Base-by-base conservation (phyloP, 2,888 invertebrate genomes). In the Helicoverpa assulta region DNA sequence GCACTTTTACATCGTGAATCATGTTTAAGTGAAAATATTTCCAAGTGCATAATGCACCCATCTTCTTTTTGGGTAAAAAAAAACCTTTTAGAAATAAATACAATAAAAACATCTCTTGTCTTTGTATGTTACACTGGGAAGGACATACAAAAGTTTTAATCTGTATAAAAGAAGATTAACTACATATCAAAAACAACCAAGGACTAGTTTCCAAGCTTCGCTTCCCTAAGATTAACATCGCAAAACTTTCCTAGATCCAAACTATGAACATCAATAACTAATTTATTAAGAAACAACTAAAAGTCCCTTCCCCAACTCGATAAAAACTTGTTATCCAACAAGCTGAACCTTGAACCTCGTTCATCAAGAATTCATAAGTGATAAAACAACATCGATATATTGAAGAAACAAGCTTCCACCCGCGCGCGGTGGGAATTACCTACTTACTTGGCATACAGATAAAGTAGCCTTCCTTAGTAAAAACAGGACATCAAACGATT, bases 281-380 rank as follows among this genome's bases (percentile, higher is more conserved):
- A 61, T 53, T 40, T 21, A 21, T 26, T 29, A 47, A 50, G 8
- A 53, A 52, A 21, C 19, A 10, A 19, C 19, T 21, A 53, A 56
- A 57, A 63, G 47, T 52, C n/a, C n/a, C 29, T 0, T 10, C n/a
- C 19, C 56, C 16, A 47, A 55, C 5, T 19, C 5, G n/a, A 29
- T 68, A 47, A 37, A 10, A 51, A 47, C 12, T 66, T 66, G 19
- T 61, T 29, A 5, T 43, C 14, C 3, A 52, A 10, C 33, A 47
- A 4, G 19, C n/a, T 10, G 19, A 57, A 19, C 66, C 66, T 71
- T 71, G 71, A 60, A 65, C 37, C 1, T 5, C 12, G 40, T 21
- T 40, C 60, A 66, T 73, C 43, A 53, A 10, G 26, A 47, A 67
- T 55, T 67, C 43, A 67, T 51, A 52, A 18, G 18, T 29, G 37